Conservation (phyloP, 2,888 invertebrate genomes). For the Drosophila imparisetae region DNA sequence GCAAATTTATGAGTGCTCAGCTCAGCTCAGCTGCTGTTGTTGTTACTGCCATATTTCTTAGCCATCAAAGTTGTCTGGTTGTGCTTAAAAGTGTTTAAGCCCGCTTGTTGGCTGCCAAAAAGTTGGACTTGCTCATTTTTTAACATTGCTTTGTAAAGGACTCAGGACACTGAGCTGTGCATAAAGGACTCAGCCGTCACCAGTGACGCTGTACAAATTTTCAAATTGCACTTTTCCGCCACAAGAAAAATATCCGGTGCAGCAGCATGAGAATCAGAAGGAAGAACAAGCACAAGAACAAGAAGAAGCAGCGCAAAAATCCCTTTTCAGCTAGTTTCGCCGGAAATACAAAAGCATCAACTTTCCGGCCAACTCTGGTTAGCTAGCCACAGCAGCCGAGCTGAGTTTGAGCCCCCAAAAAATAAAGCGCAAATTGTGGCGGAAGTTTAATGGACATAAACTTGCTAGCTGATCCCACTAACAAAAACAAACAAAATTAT, state of each 20-base stretch:
- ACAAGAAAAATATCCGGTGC: constrained; percentile 28
- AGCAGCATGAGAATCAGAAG: not conserved
- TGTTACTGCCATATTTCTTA: constrained; percentile 33
- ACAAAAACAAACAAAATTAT: not conserved
- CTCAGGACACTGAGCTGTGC: constrained; percentile 5
- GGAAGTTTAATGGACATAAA: constrained; percentile 80
- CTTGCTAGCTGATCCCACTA: constrained; percentile 61
- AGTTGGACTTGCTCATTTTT: constrained; percentile 60
- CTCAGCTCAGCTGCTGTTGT: constrained; percentile 43
- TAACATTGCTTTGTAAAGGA: constrained; percentile 41
- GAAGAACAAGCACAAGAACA: constrained; percentile 6
- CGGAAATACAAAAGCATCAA: constrained; percentile 81
- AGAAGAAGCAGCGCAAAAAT: constrained; percentile 3
- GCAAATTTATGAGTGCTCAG: constrained; percentile 54
- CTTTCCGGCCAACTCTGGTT: constrained; percentile 71
- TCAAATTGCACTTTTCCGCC: constrained; percentile 77
- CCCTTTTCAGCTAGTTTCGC: constrained; percentile 52
- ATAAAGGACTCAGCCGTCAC: constrained; percentile 48
- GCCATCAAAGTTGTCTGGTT: constrained; percentile 37
- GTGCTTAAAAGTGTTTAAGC: constrained; percentile 51
- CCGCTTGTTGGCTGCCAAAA: constrained; percentile 43
- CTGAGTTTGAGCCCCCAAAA: constrained; percentile 28
- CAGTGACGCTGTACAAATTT: constrained; percentile 65
- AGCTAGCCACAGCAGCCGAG: constrained; percentile 36
- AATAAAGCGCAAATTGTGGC: constrained; percentile 67